phyloP scores from a whole-genome alignment of 2,113 vertebrate species.

The Salvelinus sp. region DNA sequence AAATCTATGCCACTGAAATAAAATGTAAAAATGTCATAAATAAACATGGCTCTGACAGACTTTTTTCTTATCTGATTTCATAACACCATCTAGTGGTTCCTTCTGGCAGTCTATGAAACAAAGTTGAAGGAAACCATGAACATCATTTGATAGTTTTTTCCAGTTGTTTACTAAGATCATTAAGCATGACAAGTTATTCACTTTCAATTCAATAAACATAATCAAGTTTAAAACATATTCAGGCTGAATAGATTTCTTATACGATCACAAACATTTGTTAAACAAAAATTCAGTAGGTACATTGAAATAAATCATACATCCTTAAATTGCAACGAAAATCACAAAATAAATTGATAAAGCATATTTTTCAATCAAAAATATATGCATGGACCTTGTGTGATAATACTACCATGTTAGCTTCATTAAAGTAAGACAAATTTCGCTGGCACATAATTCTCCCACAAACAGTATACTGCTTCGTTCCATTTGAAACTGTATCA shows the following conservation, averaged over 20 bases:
- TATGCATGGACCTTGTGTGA: neutral
- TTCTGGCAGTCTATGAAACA: too few species aligned
- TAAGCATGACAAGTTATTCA: constrained; percentile 28
- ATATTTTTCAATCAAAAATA: too few species aligned
- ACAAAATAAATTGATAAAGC: neutral
- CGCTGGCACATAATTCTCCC: constrained; percentile 41
- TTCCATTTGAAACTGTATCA: neutral
- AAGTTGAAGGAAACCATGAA: too few species aligned
- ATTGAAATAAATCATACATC: neutral
- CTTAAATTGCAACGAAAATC: neutral
- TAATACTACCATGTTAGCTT: constrained; percentile 7
- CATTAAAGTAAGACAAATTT: constrained; percentile 18
- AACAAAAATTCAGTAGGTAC: constrained; percentile 12
- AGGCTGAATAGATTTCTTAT: constrained; percentile 6
- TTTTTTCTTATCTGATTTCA: neutral
- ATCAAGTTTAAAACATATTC: constrained; percentile 3
- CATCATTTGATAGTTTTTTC: too few species aligned
- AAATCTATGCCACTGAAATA: too few species aligned
- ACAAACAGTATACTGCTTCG: neutral
- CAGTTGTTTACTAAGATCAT: constrained; percentile 13
- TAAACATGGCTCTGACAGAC: too few species aligned
- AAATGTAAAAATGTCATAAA: too few species aligned
- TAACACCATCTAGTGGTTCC: neutral
- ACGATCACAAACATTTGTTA: constrained; percentile 13
- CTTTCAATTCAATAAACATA: constrained; percentile 2